Evolutionary conservation across 2,888 invertebrate genomes (phyloP).

Genomic region (Hartigia nigra): DNA sequence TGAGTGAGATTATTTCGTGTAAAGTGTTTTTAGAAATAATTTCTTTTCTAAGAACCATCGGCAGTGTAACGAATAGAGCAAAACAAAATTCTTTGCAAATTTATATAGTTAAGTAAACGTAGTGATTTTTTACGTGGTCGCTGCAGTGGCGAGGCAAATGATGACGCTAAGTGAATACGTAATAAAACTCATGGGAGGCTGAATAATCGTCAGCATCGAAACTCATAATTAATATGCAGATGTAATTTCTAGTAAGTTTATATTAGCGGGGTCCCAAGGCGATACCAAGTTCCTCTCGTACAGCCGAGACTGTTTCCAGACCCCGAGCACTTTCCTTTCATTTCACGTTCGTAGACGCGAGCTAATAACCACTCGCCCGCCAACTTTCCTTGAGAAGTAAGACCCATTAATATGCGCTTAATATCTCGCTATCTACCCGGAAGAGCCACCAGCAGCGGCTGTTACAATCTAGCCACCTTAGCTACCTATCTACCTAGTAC

Average conservation of each 20-base stretch:
- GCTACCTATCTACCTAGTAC: neutral
- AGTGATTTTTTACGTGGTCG: neutral
- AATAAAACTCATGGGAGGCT: conserved; percentile 24
- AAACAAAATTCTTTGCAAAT: neutral
- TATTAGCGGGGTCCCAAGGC: conserved; percentile 34
- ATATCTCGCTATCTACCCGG: neutral
- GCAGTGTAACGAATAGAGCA: neutral
- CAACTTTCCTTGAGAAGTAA: neutral
- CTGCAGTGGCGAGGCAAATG: neutral
- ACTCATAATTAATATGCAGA: conserved; percentile 52
- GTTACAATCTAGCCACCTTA: neutral
- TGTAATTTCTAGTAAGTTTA: conserved; percentile 58
- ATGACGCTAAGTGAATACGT: neutral
- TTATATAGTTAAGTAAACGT: neutral
- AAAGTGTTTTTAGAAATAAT: neutral
- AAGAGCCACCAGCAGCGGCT: neutral
- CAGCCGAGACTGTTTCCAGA: neutral
- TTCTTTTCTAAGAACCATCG: neutral
- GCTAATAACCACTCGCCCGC: neutral
- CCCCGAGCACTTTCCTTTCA: neutral
- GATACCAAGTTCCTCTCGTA: neutral
- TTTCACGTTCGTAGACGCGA: neutral
- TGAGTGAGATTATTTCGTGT: neutral
- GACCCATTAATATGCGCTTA: neutral
- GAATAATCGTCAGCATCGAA: conserved; percentile 57